A percentile compares a stretch with the other conserved stretches of the same genome.
phyloP scores from a whole-genome alignment of 2,113 vertebrate species.

The cattle (Bos taurus) region DNA sequence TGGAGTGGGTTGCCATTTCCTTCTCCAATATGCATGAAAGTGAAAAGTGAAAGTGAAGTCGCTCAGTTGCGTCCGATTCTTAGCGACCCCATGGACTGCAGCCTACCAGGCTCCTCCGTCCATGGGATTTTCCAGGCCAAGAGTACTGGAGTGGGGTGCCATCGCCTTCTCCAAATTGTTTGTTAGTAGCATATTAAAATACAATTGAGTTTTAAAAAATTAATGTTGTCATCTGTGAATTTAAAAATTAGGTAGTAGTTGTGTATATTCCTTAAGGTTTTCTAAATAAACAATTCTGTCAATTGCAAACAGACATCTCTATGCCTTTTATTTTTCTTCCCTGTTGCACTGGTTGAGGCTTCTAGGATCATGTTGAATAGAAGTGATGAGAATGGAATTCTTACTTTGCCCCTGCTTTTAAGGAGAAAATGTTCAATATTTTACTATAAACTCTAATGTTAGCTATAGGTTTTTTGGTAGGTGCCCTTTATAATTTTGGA shows the following conservation, averaged over 20 bases:
- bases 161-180: neutral
- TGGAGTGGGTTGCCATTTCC: no score
- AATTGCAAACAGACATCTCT: neutral
- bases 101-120: no score
- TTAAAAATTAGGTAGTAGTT: neutral
- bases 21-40: no score
- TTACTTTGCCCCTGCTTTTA: neutral
- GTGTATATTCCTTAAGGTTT: neutral
- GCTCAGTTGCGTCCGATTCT: no score
- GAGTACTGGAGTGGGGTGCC: no score
- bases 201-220: neutral
- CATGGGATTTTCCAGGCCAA: no score
- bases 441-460: neutral
- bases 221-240: neutral
- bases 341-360: neutral
- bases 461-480: neutral
- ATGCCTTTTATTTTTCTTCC: neutral
- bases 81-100: no score
- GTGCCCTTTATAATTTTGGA: neutral
- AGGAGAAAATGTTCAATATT: neutral
- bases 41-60: no score
- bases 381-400: neutral
- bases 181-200: slow-evolving; percentile 15
- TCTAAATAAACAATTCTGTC: neutral
- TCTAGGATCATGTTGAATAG: neutral